phyloP scores from a whole-genome alignment of 2,113 vertebrate species.

The Grus americana region DNA sequence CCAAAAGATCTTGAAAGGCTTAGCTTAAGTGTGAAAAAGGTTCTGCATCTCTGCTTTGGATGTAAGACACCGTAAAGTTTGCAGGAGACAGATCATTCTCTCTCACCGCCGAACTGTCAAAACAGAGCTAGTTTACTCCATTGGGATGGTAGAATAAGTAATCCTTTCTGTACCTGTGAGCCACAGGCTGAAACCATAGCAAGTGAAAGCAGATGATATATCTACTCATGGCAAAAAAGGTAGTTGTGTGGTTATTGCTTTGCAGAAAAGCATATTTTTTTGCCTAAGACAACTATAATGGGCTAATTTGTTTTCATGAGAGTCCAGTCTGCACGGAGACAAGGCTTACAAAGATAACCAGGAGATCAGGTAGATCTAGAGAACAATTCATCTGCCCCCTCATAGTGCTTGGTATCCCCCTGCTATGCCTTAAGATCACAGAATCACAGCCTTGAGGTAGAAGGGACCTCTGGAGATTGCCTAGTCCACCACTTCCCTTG shows the following conservation, averaged over 20 bases:
- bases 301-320: not conserved
- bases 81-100: not conserved
- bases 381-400: not conserved
- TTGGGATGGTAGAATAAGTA: not conserved
- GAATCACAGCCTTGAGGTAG: not conserved
- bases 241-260: not conserved
- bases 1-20: not conserved
- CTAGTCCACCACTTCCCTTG: not conserved
- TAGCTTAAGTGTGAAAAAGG: not conserved
- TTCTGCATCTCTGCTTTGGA: not conserved
- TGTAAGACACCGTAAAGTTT: not conserved
- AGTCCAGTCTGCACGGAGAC: not conserved
- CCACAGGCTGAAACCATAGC: not conserved
- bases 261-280: not conserved
- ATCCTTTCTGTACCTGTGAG: not conserved
- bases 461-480: not conserved
- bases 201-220: not conserved
- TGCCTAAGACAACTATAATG: not conserved
- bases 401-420: rapidly evolving
- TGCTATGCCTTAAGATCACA: not conserved
- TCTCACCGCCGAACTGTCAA: not conserved
- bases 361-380: not conserved
- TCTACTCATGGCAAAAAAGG: not conserved
- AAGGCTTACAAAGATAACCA: not conserved
- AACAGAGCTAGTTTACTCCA: not conserved